A percentile compares a stretch with the other conserved stretches of the same genome.
Evolutionary conservation across 2,113 vertebrate species (phyloP).

Genomic region (Cinclus mexicanus): DNA sequence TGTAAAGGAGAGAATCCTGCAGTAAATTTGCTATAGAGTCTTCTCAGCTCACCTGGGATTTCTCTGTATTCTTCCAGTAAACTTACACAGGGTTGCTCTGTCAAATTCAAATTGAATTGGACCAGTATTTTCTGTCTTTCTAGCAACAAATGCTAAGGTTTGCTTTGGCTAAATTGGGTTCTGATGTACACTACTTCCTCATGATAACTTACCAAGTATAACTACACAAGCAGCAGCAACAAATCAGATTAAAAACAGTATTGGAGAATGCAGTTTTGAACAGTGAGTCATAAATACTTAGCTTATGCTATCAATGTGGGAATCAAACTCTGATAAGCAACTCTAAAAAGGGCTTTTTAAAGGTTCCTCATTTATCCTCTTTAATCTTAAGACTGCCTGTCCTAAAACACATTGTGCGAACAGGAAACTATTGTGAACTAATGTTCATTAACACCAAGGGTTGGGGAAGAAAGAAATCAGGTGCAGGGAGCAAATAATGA

Average conservation of each 20-base stretch:
- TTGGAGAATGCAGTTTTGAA: not conserved
- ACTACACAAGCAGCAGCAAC: not conserved
- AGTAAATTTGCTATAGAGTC: not conserved
- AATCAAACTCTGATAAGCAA: constrained; percentile 13
- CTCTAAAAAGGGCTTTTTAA: not conserved
- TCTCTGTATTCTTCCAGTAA: not conserved
- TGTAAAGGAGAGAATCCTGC: not conserved
- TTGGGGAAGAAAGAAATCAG: not conserved
- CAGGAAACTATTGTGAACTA: not conserved
- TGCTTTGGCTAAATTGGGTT: not conserved
- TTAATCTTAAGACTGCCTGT: not conserved
- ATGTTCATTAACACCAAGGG: not conserved
- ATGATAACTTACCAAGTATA: not conserved
- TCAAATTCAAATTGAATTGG: not conserved
- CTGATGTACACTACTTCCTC: not conserved
- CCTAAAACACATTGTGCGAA: not conserved
- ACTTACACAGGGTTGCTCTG: not conserved
- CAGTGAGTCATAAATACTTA: not conserved
- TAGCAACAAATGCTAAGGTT: not conserved
- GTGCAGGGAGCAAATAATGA: not conserved
- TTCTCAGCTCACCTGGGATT: not conserved
- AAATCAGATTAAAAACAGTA: not conserved
- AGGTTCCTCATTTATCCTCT: not conserved
- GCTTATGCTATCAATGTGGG: not conserved
- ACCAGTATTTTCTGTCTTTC: not conserved